Percentiles rank a stretch among this genome's conserved stretches.
phyloP scores from a whole-genome alignment of 2,113 vertebrate genomes.

The Ascaphus truei region DNA sequence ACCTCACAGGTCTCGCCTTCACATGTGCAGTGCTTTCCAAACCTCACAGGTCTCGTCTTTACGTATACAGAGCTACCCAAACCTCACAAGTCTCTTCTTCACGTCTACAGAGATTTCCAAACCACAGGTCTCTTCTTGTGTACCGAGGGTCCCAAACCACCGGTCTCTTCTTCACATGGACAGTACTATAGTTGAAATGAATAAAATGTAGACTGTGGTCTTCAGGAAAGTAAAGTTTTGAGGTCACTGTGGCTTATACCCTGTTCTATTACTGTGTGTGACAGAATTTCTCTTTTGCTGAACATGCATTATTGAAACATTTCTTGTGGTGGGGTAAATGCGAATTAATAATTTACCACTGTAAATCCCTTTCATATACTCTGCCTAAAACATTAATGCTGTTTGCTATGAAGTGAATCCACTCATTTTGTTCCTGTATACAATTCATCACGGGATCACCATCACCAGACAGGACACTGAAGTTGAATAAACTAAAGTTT shows the following conservation, averaged over 20 bases:
- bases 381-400: conserved; percentile 32
- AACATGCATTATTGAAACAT: conserved; percentile 31
- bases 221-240: neutral
- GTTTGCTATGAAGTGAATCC: conserved; percentile 6
- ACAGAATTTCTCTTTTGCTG: conserved; percentile 12
- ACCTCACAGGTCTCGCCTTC: no score
- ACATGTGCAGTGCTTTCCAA: no score
- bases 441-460: no score
- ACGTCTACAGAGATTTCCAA: no score
- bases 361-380: conserved; percentile 35
- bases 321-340: conserved; percentile 26
- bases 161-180: neutral
- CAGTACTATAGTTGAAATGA: neutral
- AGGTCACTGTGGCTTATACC: no score
- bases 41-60: no score
- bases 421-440: conserved; percentile 2
- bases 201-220: neutral
- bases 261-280: neutral
- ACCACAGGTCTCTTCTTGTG: no score
- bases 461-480: no score
- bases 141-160: neutral
- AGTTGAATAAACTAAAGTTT: no score
- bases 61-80: no score
- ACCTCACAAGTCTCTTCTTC: no score
- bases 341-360: conserved; percentile 25